Evolutionary conservation across 2,888 invertebrate genomes (phyloP).

Genomic region (Oegoconia quadripuncta): DNA sequence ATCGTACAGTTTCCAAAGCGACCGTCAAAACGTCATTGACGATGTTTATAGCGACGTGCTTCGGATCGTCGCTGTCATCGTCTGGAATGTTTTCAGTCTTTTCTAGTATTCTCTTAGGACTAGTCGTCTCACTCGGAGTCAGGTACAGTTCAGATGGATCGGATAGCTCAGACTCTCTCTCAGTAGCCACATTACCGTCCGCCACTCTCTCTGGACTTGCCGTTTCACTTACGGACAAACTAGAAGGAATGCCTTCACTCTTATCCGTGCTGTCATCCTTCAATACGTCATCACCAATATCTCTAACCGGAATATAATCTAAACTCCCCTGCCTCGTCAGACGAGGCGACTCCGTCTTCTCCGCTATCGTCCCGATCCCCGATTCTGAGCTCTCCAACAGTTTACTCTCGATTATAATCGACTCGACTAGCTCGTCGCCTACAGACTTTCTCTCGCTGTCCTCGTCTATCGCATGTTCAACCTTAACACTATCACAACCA

Average conservation of each 20-base stretch:
- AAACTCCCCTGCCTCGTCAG: constrained; percentile 65
- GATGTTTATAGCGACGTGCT: constrained; percentile 65
- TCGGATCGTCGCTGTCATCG: constrained; percentile 56
- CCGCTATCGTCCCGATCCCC: constrained; percentile 52
- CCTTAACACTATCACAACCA: constrained; percentile 60
- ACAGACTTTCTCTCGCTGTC: constrained; percentile 28
- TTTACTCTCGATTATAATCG: constrained; percentile 54
- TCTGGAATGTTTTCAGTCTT: constrained; percentile 58
- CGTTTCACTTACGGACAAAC: constrained; percentile 69
- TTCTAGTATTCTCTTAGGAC: constrained; percentile 66
- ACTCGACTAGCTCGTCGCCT: constrained; percentile 48
- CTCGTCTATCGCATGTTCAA: constrained; percentile 55
- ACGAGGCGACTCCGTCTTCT: constrained; percentile 53
- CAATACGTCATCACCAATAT: constrained; percentile 58
- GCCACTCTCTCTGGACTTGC: constrained; percentile 69
- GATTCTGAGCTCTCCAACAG: constrained; percentile 61
- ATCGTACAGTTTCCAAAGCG: constrained; percentile 63
- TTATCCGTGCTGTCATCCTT: constrained; percentile 70
- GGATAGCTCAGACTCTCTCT: constrained; percentile 82
- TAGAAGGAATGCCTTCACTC: constrained; percentile 72
- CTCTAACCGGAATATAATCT: constrained; percentile 73
- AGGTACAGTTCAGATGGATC: constrained; percentile 84
- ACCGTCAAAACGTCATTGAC: constrained; percentile 72
- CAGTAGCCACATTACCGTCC: constrained; percentile 52
- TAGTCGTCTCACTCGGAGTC: constrained; percentile 82